A percentile compares a stretch with the other conserved stretches of the same genome.
Evolutionary conservation across 2,113 vertebrate genomes (phyloP).

Genomic region (Desmodus rotundus): DNA sequence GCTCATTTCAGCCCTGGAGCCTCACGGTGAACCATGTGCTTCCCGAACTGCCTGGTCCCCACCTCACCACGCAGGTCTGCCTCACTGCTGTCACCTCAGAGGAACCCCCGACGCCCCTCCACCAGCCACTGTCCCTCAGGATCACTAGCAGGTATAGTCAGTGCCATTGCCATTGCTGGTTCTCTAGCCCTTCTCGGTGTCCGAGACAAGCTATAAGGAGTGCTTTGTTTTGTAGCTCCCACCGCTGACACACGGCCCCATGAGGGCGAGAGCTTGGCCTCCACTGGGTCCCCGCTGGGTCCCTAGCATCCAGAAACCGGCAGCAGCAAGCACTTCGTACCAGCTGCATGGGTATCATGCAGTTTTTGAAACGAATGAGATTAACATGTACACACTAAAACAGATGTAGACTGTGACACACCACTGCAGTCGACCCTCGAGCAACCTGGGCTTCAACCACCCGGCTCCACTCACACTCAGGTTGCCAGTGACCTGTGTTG

Average conservation of each 20-base stretch:
- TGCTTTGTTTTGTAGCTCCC: background rate
- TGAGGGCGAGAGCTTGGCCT: background rate
- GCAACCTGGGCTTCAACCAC: no score
- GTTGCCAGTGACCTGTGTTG: background rate
- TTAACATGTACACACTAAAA: background rate
- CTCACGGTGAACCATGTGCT: background rate
- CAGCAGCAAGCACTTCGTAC: background rate
- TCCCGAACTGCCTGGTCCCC: background rate
- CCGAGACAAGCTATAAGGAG: background rate
- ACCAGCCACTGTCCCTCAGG: background rate
- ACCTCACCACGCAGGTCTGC: background rate
- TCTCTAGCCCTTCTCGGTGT: background rate
- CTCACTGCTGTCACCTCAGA: background rate
- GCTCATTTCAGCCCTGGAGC: background rate
- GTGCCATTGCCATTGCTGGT: background rate
- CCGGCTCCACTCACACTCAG: accelerated
- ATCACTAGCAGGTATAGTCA: no score
- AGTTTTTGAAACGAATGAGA: background rate
- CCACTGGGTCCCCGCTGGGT: background rate
- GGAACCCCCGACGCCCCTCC: background rate
- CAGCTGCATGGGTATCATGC: background rate
- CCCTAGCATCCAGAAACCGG: background rate
- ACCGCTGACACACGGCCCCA: background rate
- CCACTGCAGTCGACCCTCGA: background rate
- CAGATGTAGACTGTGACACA: background rate